Evolutionary conservation across 2,888 invertebrate species (phyloP).

Genomic region (Tetranychus truncatus): DNA sequence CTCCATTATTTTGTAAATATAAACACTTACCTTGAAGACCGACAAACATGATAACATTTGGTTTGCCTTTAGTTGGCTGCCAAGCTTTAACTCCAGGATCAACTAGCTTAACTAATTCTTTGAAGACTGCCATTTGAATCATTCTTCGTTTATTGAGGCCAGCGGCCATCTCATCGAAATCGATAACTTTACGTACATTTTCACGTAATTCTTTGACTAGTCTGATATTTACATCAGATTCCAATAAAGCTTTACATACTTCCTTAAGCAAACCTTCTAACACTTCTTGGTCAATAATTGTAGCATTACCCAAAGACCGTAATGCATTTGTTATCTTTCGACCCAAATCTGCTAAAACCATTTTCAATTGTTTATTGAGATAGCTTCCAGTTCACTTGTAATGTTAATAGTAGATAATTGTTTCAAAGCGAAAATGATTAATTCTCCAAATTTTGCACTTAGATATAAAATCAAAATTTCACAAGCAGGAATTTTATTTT

Average conservation of each 20-base stretch:
- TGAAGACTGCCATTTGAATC: slow-evolving; percentile 94
- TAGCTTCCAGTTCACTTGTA: background rate
- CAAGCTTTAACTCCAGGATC: slow-evolving; percentile 95
- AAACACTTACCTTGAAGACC: slow-evolving; percentile 56
- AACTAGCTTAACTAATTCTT: slow-evolving; percentile 90
- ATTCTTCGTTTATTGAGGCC: slow-evolving; percentile 92
- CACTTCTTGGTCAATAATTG: slow-evolving; percentile 95
- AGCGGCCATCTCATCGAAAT: slow-evolving; percentile 95
- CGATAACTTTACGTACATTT: slow-evolving; percentile 82
- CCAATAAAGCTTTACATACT: slow-evolving; percentile 86
- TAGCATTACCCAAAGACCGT: slow-evolving; percentile 89
- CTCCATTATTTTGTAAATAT: background rate
- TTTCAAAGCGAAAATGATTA: too few relatives aligned
- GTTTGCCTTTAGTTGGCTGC: slow-evolving; percentile 79
- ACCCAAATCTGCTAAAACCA: slow-evolving; percentile 99
- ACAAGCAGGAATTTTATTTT: too few relatives aligned
- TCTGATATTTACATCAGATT: slow-evolving; percentile 86
- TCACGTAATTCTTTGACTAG: slow-evolving; percentile 85
- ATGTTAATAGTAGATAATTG: background rate
- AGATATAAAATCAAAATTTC: too few relatives aligned
- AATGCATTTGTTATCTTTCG: slow-evolving; percentile 96
- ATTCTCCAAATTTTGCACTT: too few relatives aligned
- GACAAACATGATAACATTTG: slow-evolving; percentile 97
- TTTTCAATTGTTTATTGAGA: slow-evolving; percentile 32
- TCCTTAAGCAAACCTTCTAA: slow-evolving; percentile 97